These are phyloP conservation scores for Molorchus minor DNA, from an alignment of 2,888 invertebrate species.

Conservation along the genomic window DNA sequence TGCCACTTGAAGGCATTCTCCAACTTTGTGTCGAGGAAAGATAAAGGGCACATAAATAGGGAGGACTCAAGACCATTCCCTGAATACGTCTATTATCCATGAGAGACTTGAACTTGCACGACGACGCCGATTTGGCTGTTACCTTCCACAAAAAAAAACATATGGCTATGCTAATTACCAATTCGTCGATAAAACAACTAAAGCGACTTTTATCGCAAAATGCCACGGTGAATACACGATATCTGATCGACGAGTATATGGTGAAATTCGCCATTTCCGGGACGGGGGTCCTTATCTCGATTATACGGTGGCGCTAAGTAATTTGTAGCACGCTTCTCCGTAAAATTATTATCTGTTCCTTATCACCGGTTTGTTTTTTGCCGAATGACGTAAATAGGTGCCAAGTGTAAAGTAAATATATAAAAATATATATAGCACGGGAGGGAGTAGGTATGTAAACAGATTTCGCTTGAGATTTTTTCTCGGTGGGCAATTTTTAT, in stretches of 20 bases:
- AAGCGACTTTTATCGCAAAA: conserved; percentile 15
- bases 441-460: neutral
- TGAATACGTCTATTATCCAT: too few relatives aligned
- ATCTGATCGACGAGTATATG: conserved; percentile 16
- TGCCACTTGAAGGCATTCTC: too few relatives aligned
- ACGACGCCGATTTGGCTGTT: too few relatives aligned
- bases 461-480: too few relatives aligned
- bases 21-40: too few relatives aligned
- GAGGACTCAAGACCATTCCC: too few relatives aligned
- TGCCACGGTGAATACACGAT: neutral
- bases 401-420: conserved; percentile 18
- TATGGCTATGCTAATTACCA: too few relatives aligned
- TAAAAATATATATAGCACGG: neutral
- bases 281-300: conserved; percentile 16
- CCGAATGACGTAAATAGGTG: conserved; percentile 21
- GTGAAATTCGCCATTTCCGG: conserved; percentile 24
- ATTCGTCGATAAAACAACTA: conserved; percentile 15
- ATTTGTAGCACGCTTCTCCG: conserved; percentile 15
- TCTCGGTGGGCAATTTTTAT: too few relatives aligned
- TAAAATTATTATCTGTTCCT: conserved; percentile 15
- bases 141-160: too few relatives aligned
- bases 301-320: conserved; percentile 22
- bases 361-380: conserved; percentile 17
- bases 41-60: too few relatives aligned
- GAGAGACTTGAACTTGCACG: too few relatives aligned